Conservation (phyloP, 2,797 vertebrate genomes). For the Chaunax sp. region DNA sequence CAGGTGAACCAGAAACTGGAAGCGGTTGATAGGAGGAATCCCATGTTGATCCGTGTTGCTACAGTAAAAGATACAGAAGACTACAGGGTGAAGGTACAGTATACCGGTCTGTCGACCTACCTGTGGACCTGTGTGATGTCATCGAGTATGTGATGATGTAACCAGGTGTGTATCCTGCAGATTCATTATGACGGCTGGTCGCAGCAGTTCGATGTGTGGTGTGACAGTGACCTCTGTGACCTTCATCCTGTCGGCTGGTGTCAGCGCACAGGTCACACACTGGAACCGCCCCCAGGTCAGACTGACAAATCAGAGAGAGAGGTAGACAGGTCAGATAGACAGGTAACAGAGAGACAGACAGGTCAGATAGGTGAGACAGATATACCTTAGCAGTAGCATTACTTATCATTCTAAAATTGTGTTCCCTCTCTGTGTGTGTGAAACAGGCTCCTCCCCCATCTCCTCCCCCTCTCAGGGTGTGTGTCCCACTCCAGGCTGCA, state of each 20-base stretch:
- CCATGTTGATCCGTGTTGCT: slow-evolving; percentile 81
- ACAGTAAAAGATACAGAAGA: slow-evolving; percentile 78
- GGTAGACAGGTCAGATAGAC: slow-evolving; percentile 7
- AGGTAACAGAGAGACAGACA: neutral
- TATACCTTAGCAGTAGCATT: neutral
- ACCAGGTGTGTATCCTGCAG: slow-evolving; percentile 51
- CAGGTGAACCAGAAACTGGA: slow-evolving; percentile 81
- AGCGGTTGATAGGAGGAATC: slow-evolving; percentile 81
- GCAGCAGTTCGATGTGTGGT: slow-evolving; percentile 82
- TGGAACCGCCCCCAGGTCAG: slow-evolving; percentile 80
- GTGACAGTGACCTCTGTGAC: slow-evolving; percentile 80
- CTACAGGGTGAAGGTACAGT: slow-evolving; percentile 80
- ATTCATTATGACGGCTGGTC: slow-evolving; percentile 85
- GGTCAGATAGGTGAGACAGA: neutral
- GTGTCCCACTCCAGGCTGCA: slow-evolving; percentile 84
- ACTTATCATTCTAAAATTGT: neutral
- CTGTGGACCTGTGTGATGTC: slow-evolving; percentile 1
- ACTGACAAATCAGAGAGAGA: slow-evolving; percentile 8
- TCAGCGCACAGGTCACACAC: slow-evolving; percentile 79
- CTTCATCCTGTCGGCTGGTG: slow-evolving; percentile 85
- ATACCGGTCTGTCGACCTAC: neutral
- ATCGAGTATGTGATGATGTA: neutral
- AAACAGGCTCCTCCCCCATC: slow-evolving; percentile 68
- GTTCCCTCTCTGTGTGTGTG: slow-evolving; percentile 28
- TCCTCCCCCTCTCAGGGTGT: slow-evolving; percentile 77